These are phyloP conservation scores for Strigamia crassipes DNA, from an alignment of 2,888 invertebrate genomes.

Conservation along the genomic window DNA sequence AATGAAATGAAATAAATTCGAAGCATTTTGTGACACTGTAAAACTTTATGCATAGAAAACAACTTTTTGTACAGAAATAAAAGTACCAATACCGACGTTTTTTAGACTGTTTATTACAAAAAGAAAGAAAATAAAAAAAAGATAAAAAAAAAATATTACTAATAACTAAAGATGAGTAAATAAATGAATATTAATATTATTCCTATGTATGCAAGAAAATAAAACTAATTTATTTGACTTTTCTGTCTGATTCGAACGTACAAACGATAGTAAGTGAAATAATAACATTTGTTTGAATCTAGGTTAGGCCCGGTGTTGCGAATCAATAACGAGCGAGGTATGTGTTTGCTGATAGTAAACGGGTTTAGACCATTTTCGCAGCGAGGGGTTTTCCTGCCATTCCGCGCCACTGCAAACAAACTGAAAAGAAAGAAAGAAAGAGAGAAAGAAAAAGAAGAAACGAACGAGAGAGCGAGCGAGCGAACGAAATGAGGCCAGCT, in stretches of 20 bases:
- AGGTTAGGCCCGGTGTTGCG: not conserved
- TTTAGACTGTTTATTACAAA: conserved; percentile 32
- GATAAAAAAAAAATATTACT: not conserved
- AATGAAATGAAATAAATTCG: not conserved
- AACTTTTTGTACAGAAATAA: conserved; percentile 34
- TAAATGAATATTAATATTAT: conserved; percentile 2
- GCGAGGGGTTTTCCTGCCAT: not conserved
- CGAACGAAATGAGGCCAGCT: conserved; percentile 10
- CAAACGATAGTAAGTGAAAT: no score
- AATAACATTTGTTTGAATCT: not conserved
- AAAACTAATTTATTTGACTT: conserved; percentile 23
- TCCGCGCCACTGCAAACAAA: not conserved
- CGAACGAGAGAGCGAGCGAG: no score
- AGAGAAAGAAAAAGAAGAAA: no score
- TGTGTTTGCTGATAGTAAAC: conserved; percentile 15
- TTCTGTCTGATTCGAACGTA: not conserved
- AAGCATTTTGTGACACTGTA: conserved; percentile 40
- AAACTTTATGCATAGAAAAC: conserved; percentile 35
- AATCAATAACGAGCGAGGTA: conserved; percentile 32
- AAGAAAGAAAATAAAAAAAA: not conserved
- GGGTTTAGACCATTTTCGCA: conserved; percentile 4
- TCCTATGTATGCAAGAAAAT: conserved; percentile 39
- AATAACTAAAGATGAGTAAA: not conserved
- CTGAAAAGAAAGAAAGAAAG: not conserved
- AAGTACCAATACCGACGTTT: conserved; percentile 37